Evolutionary conservation across 2,113 vertebrate species (phyloP), one percentile per base, ranked within the genome.

Genomic region (Toxotes jaculatrix): DNA sequence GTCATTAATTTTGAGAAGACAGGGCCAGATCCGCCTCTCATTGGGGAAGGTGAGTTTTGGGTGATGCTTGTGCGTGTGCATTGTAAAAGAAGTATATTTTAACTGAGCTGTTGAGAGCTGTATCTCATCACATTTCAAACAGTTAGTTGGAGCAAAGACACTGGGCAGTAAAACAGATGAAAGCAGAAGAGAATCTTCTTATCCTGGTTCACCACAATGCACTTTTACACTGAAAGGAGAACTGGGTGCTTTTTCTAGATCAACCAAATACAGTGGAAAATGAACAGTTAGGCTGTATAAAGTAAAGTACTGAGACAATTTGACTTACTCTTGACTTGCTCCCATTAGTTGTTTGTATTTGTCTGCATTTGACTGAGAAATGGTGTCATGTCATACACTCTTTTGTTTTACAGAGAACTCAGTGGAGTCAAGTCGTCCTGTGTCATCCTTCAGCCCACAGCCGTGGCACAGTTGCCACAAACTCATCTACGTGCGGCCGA

Each of bases 1-100:
- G 98, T 99, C 53, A 96, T 99, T 87, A 96, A 99, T 87, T 99
- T 99, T 95, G 98, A 99, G 92, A 99, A 99, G 95, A 96, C 96
- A 1, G 98, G 98, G 75, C 97, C 97, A 3, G 98, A 99, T 93
- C 98, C 97, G 13, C 94, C 96, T 59, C 94, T 94, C 9, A 49
- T 96, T 77, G 93, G 84, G 38, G 93, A 93, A 61, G 89, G 89
- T 91, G 68, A 87, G 88, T 80, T 40, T 38, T 40, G n/a, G 2
- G 13, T 23, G 21, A 74, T 0, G 3, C n/a, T 14, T 23, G 23
- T n/a, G n/a, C n/a, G n/a, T n/a, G n/a, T n/a, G 4, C 11, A 19
- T 12, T 36, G 12, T 2, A 3, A 56, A 31, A 45, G n/a, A 62
- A 31, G 7, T 31, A 3, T 1, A 31, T 42, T 57, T 47, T 56